Base-by-base conservation (phyloP, 2,113 vertebrate genomes). In the Aviceda subcristata region DNA sequence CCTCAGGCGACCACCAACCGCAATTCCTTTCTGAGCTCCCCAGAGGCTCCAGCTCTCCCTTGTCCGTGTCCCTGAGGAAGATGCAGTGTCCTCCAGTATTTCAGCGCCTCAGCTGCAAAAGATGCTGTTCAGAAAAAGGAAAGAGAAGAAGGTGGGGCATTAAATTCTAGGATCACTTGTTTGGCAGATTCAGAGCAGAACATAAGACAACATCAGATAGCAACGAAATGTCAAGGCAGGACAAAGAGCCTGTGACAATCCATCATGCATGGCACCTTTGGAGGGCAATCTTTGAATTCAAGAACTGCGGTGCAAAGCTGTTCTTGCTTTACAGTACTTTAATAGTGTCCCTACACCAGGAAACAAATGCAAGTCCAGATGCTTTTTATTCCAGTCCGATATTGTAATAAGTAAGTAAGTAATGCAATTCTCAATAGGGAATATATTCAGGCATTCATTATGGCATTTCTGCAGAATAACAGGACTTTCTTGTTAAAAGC, bases 201-300 rank as follows among this genome's bases (percentile, higher is more conserved):
- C 50, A 68, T 46, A 92, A 55, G 72, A 92, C 85, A 89, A 83
- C 86, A 93, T 6, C 10, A 46, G 83, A 91, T 74, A 79, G 71
- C 63, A 92, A 96, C 46, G 89, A 97, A 97, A 96, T 92, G 96
- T 95, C 96, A 96, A 81, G 68, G 86, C 94, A 94, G 95, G 90
- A 96, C 94, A 91, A 71, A 96, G 51, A 96, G 74, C 16, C 81
- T 88, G 73, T 91, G 91, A 97, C 94, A 94, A 95, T 97, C 91
- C 91, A 97, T 97, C 96, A 96, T 73, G 53, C 3, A 7, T 94
- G 92, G 89, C 94, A 97, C 94, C 79, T 98, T 95, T 18, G 22
- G 78, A 96, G 82, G 86, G 83, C 77, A 95, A 95, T 86, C 43
- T 87, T 2, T 93, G 94, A 95, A 96, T 97, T 90, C 76, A 88